These are phyloP conservation scores for Pseudopodoces humilis DNA, from an alignment of 2,113 vertebrate genomes.

Conservation along the genomic window DNA sequence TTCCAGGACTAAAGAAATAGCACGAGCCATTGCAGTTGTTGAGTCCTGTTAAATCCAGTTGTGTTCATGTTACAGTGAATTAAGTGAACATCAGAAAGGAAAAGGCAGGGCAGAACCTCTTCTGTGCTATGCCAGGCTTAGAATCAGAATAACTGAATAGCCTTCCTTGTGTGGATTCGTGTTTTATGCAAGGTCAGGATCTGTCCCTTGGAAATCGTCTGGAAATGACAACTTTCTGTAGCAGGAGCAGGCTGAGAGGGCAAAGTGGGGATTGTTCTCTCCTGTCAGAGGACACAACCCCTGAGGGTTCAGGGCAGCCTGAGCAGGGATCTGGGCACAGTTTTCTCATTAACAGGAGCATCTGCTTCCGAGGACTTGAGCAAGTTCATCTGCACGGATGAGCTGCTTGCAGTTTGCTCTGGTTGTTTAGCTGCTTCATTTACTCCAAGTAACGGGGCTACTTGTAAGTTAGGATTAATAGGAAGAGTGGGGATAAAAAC, in stretches of 20 bases:
- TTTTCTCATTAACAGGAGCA: not conserved
- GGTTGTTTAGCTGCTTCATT: not conserved
- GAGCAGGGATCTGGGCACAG: not conserved
- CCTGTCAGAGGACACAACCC: not conserved
- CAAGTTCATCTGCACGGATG: not conserved
- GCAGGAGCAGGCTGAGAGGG: not conserved
- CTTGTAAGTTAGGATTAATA: not conserved
- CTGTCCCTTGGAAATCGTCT: not conserved
- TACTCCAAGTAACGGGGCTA: not conserved
- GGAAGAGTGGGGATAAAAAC: not conserved
- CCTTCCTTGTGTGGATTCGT: not conserved
- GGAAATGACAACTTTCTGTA: not conserved
- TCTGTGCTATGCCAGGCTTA: not conserved
- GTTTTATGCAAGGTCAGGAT: not conserved
- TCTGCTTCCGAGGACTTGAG: not conserved
- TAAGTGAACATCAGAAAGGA: not conserved
- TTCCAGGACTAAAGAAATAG: conserved; percentile 2
- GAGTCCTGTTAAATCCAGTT: conserved; percentile 25
- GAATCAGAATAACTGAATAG: not conserved
- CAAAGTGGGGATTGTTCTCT: not conserved
- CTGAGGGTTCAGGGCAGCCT: not conserved
- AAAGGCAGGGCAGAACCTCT: not conserved
- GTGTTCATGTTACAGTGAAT: not conserved
- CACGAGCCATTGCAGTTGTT: not conserved
- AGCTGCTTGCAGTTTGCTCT: not conserved